Evolutionary conservation across 2,797 vertebrate species (phyloP).

Genomic region (Paramormyrops hopkinsi): DNA sequence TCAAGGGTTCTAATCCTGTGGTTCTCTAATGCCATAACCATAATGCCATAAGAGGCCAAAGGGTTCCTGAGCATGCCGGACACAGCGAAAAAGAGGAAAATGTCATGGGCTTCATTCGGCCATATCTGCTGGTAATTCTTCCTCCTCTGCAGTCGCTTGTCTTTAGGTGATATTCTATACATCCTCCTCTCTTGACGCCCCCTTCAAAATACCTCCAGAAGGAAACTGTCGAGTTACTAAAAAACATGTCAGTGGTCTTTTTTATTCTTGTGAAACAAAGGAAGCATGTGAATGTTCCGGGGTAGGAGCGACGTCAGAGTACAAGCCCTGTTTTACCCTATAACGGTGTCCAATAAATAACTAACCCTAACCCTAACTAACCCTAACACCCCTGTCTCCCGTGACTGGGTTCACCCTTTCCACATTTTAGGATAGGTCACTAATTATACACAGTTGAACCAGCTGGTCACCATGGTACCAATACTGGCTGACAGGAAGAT

Average conservation of each 20-base stretch:
- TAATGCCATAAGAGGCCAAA: neutral
- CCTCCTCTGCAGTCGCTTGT: neutral
- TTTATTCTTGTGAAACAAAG: neutral
- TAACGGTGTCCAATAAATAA: neutral
- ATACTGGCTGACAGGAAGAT: neutral
- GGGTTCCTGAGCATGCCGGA: neutral
- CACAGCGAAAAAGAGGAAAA: neutral
- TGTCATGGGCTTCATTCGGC: neutral
- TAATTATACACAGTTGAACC: neutral
- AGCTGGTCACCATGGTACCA: neutral
- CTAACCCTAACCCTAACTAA: neutral
- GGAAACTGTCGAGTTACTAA: neutral
- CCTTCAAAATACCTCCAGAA: neutral
- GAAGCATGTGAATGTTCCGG: neutral
- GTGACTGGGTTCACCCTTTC: neutral
- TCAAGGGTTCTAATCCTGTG: neutral
- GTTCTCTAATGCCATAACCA: neutral
- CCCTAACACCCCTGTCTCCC: neutral
- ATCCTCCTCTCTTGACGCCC: neutral
- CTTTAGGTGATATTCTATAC: neutral
- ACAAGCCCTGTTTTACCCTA: neutral
- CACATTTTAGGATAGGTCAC: neutral
- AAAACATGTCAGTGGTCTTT: neutral
- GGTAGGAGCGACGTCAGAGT: neutral
- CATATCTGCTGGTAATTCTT: neutral